Evolutionary conservation across 2,888 invertebrate species (phyloP), one percentile per base, ranked within the genome.

Genomic region (Lithophane ornitopus): DNA sequence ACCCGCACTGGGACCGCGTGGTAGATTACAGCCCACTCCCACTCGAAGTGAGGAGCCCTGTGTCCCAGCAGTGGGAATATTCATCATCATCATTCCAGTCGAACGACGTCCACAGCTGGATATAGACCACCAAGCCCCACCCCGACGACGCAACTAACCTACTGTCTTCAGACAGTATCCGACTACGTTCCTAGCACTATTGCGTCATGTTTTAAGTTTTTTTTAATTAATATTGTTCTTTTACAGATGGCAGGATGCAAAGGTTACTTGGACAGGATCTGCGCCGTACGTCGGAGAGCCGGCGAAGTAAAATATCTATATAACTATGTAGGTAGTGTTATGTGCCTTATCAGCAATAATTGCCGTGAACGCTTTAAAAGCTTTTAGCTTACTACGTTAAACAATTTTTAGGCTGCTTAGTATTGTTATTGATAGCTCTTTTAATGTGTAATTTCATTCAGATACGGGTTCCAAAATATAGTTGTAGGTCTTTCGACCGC

Each of bases 231-330:
- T 39, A n/a, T 39, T 8, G 1, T 67, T 39, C 0, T 76, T 58
- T 80, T 94, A 67, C 95, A 97, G 98, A 91, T 98, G 98, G 98
- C 97, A 98, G 93, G 98, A 98, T 87, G 98, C 98, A 68, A 97
- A 97, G 88, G 97, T 98, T 78, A 97, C 97, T 78, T 98, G 98
- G 97, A 97, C 97, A 82, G 97, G 97, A 82, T 94, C 94, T 0
- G 90, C 93, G 0, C 96, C 96, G 0, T 94, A 94, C 73, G 93
- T 94, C 34, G 93, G 94, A 39, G 96, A 95, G 61, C 89, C 93
- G 6, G 92, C 94, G 3, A 94, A 91, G 68, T 92, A 80, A 85
- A 78, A 67, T 61, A 28, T 34, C 28, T 22, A 3, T 34, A n/a
- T 2, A 12, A 28, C 46, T 49, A 7, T 16, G 1, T 52, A 16